These are phyloP conservation scores for Napeogenes inachia DNA, from an alignment of 2,888 invertebrate genomes.

Conservation along the genomic window DNA sequence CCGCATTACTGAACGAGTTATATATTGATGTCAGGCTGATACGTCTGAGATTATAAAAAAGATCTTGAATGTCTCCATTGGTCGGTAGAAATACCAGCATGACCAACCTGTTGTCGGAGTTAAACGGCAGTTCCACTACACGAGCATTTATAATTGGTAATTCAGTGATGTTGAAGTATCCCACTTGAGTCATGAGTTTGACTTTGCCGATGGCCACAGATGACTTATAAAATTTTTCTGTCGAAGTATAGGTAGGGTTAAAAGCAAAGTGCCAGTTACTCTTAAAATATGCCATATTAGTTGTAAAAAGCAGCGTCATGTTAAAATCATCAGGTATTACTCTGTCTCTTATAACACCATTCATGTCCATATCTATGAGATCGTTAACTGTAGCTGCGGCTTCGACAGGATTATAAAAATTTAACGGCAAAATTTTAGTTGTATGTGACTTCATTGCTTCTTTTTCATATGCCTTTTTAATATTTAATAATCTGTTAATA, in stretches of 20 bases:
- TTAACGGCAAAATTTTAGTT: constrained; percentile 41
- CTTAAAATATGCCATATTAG: constrained; percentile 50
- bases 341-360: constrained; percentile 36
- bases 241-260: constrained; percentile 38
- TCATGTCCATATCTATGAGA: constrained; percentile 38
- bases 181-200: constrained; percentile 54
- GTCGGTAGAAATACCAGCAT: constrained; percentile 54
- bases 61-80: constrained; percentile 39
- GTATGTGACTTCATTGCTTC: constrained; percentile 41
- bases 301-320: constrained; percentile 42
- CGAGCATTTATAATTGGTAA: constrained; percentile 42
- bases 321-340: constrained; percentile 49
- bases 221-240: constrained; percentile 41
- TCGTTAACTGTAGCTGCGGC: constrained; percentile 43
- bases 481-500: constrained; percentile 43
- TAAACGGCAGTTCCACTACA: constrained; percentile 51
- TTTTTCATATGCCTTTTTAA: constrained; percentile 42
- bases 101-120: constrained; percentile 37
- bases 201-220: constrained; percentile 40
- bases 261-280: constrained; percentile 53
- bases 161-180: constrained; percentile 44
- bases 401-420: constrained; percentile 41
- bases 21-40: constrained; percentile 48
- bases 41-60: constrained; percentile 45
- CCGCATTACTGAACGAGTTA: constrained; percentile 39